Evolutionary conservation across 2,888 invertebrate genomes (phyloP).

Genomic region (Caenorhabditis sinica): DNA sequence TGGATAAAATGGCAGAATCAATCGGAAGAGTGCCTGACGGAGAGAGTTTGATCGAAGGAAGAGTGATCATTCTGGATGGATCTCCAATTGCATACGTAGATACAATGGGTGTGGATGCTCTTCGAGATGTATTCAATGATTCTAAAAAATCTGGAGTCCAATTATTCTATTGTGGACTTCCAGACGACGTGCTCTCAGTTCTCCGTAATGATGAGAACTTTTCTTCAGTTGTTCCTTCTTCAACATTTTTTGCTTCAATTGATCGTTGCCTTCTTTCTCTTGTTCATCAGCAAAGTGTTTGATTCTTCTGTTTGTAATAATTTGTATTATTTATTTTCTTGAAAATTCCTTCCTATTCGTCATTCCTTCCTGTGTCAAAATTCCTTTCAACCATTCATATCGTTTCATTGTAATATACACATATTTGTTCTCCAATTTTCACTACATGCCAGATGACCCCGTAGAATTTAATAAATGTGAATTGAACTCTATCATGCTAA

Average conservation of each 20-base stretch:
- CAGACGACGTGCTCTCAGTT: constrained; percentile 55
- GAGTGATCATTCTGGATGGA: constrained; percentile 75
- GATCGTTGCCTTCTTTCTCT: constrained; percentile 46
- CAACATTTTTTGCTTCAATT: constrained; percentile 55
- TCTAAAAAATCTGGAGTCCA: constrained; percentile 41
- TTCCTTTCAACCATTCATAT: constrained; percentile 5
- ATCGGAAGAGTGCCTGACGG: constrained; percentile 61
- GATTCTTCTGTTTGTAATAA: background rate
- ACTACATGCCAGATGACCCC: no score
- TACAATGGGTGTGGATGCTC: constrained; percentile 79
- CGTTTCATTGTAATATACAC: background rate
- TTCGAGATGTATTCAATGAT: constrained; percentile 60
- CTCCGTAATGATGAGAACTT: constrained; percentile 56
- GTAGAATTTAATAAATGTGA: no score
- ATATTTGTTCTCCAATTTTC: no score
- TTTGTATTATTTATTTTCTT: constrained; percentile 4
- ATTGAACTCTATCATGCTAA: no score
- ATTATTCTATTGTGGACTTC: constrained; percentile 59
- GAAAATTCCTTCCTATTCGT: background rate
- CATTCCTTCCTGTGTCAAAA: no score
- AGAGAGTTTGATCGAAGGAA: constrained; percentile 50
- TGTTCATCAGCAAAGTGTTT: constrained; percentile 41
- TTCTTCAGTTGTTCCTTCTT: constrained; percentile 32
- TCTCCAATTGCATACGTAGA: constrained; percentile 76
- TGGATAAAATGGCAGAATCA: constrained; percentile 67